Conservation (phyloP, 1,140 invertebrate species). For the Carcinoscorpius rotundicauda region DNA sequence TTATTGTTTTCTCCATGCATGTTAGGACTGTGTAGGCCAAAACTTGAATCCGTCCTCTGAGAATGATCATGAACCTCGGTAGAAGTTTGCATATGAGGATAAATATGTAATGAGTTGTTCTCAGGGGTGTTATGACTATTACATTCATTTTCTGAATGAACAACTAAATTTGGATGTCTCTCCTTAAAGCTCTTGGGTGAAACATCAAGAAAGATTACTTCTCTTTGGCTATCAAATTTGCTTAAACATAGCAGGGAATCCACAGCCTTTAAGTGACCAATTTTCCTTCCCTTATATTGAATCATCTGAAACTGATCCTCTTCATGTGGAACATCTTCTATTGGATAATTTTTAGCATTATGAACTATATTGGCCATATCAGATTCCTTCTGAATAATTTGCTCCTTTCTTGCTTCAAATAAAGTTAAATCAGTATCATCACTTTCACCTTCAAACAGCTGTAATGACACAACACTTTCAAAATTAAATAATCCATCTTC, state of each 20-base stretch:
- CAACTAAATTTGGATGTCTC: too few relatives aligned
- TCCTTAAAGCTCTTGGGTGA: too few relatives aligned
- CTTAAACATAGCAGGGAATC: too few relatives aligned
- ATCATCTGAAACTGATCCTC: too few relatives aligned
- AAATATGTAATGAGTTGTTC: slow-evolving; percentile 54
- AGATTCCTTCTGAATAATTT: slow-evolving; percentile 51
- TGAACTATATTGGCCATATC: slow-evolving; percentile 64
- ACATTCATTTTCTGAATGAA: too few relatives aligned
- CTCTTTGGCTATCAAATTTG: too few relatives aligned
- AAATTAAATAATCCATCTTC: too few relatives aligned
- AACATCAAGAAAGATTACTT: too few relatives aligned
- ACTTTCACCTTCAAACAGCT: slow-evolving; percentile 50
- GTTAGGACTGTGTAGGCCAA: slow-evolving; percentile 72
- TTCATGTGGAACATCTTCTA: slow-evolving; percentile 32
- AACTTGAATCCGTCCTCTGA: slow-evolving; percentile 46
- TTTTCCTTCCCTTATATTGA: too few relatives aligned
- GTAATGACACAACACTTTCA: slow-evolving; percentile 54
- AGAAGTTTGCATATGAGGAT: slow-evolving; percentile 18
- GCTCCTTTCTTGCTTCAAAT: slow-evolving; percentile 52
- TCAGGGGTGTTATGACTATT: slow-evolving; percentile 51
- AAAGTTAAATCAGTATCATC: slow-evolving; percentile 21
- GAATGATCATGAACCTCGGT: not conserved
- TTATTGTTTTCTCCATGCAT: slow-evolving; percentile 27
- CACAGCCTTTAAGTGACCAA: too few relatives aligned
- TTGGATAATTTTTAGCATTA: slow-evolving; percentile 61